Base-by-base conservation (phyloP, 1,140 invertebrate genomes). In the Steinernema khuongi region DNA sequence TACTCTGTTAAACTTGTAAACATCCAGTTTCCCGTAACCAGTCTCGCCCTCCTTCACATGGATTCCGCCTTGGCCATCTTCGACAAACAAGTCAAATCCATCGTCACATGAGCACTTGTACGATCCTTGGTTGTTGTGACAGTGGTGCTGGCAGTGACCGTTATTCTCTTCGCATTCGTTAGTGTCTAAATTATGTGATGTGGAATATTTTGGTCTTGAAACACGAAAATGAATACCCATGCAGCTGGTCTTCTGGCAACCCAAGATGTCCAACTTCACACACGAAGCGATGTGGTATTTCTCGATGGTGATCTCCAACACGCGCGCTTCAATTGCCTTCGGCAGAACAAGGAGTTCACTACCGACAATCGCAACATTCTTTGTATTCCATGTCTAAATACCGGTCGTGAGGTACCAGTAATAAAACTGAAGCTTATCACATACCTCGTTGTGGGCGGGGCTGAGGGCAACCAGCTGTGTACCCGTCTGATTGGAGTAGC, bases 51-150 rank as follows among this genome's bases (percentile, higher is more conserved):
- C 87, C 80, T 92, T 91, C 77, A 97, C 90, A 29, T 87, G 81
- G 79, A 91, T 96, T n/a, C 93, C 93, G 77, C 93, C 92, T 0
- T 94, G 97, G 26, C 94, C 94, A 84, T 97, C 94, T 32, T 89
- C 86, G 19, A 90, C 90, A 85, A 93, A 98, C 11, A 99, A 87
- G 80, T 96, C 93, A 85, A 90, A 97, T 1, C 96, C 96, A 60
- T 92, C 90, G 81, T 94, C 93, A 83, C 95, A 97, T 67, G 89
- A 89, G 83, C 96, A 98, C 2, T 90, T 89, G 81, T 90, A 96
- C 79, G 91, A 90, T 67, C 94, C 95, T 66, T 92, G 90, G 75
- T 88, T 90, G 78, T 83, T 86, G 76, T 81, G 72, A 75, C 86
- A 87, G 32, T 76, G 75, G 43, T 86, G 85, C 30, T 96, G 91